phyloP scores from a whole-genome alignment of 2,888 invertebrate genomes.

The Drosophila dives region DNA sequence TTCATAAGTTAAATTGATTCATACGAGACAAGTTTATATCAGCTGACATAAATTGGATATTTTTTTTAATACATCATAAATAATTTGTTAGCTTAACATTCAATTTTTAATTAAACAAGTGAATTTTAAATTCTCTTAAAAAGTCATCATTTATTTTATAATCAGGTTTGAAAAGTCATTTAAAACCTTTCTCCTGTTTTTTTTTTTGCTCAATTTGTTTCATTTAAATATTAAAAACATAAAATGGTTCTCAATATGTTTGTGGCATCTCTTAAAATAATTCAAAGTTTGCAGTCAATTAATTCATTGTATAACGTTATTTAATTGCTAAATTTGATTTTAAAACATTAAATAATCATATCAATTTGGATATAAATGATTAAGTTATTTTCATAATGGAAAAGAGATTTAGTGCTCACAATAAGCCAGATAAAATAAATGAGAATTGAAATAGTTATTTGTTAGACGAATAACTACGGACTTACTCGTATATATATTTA shows the following conservation, averaged over 20 bases:
- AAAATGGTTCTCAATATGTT: background rate
- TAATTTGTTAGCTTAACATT: background rate
- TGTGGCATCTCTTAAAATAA: background rate
- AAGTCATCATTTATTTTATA: background rate
- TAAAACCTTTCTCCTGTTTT: background rate
- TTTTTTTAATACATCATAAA: background rate
- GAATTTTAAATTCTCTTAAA: background rate
- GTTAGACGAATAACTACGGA: background rate
- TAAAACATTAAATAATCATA: background rate
- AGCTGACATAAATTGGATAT: background rate
- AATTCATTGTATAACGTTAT: background rate
- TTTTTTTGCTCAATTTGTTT: background rate
- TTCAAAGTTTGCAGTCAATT: background rate
- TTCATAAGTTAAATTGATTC: background rate
- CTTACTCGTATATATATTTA: conserved; percentile 16
- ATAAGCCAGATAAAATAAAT: background rate
- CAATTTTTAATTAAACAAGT: background rate
- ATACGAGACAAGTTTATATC: background rate
- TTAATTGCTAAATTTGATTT: background rate
- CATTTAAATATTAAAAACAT: background rate
- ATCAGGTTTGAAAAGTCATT: background rate
- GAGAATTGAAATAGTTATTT: background rate
- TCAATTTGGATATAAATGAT: background rate
- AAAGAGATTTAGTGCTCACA: background rate
- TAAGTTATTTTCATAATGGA: background rate